Conservation (phyloP, 2,888 invertebrate species). For the Ophonus ardosiacus region DNA sequence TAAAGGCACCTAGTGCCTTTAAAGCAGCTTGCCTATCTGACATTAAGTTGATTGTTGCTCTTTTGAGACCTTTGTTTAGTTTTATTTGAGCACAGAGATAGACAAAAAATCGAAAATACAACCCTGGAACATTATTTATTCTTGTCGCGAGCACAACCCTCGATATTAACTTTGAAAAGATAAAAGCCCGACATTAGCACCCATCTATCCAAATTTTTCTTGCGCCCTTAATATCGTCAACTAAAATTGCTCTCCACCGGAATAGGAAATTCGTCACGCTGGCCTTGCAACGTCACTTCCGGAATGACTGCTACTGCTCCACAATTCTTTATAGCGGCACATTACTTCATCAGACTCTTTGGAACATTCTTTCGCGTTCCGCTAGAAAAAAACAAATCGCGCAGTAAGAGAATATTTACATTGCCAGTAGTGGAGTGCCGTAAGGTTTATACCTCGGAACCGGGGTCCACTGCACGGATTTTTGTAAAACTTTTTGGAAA, state of each 20-base stretch:
- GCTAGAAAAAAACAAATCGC: background rate
- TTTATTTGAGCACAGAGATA: too few relatives aligned
- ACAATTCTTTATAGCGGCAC: background rate
- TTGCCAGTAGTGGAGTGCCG: too few relatives aligned
- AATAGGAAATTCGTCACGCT: background rate
- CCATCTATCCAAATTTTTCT: background rate
- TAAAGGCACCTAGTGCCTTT: too few relatives aligned
- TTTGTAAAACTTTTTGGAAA: too few relatives aligned
- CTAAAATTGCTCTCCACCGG: background rate
- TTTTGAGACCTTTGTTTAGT: too few relatives aligned
- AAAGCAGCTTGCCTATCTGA: too few relatives aligned
- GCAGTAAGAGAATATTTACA: background rate
- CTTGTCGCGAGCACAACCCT: background rate
- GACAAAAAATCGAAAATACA: too few relatives aligned
- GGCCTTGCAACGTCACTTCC: background rate
- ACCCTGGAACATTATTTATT: background rate
- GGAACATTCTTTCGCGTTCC: background rate
- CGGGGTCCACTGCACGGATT: too few relatives aligned
- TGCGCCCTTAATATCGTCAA: background rate
- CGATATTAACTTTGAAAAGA: background rate
- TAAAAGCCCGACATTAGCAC: background rate
- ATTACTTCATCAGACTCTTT: background rate
- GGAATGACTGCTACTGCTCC: background rate
- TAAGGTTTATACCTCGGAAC: too few relatives aligned
- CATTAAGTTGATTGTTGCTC: too few relatives aligned